Base-by-base conservation (phyloP, 2,888 invertebrate species). In the Anthoptus insignis region DNA sequence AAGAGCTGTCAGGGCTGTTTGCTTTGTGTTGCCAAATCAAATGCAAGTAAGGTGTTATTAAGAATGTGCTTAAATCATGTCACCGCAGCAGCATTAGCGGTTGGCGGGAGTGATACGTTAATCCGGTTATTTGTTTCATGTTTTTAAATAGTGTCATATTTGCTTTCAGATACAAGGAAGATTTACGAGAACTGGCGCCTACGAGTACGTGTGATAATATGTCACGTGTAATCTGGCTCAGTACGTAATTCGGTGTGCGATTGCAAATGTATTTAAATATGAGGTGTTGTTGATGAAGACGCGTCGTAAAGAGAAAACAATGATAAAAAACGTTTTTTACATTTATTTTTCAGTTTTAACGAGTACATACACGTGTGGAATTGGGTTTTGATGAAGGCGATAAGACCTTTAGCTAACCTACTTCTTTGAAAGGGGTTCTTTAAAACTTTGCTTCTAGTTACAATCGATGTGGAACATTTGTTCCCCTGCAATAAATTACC, bases 121-220 rank as follows among this genome's bases (percentile, higher is more conserved):
- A 92, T 92, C 92, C 83, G 83, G 80, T 78, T 91, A 91, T 91
- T 89, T 91, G 89, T 91, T 91, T 91, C 89, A 82, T 90, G 89
- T 90, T 91, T 90, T 91, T 91, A 90, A 90, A 93, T 91, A 89
- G 91, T 91, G 86, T 87, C 89, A 90, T 92, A 91, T 93, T 93
- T 93, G 88, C 75, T 91, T 87, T 89, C 82, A 91, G 93, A 80
- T 86, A 80, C 83, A 78, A 81, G 83, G 83, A 90, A 91, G 92
- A 91, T 92, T 91, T 91, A 91, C 86, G 75, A 87, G 88, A 88
- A 80, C 81, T 85, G 90, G 91, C 91, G 91, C 87, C 89, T 85
- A 80, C 83, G 80, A 84, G 81, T 83, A 91, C 83, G 80, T 84
- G 81, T 83, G 91, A 91, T 90, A 91, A 84, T 84, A 88, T 83